phyloP scores from a whole-genome alignment of 2,888 invertebrate species.

The Ophion ellenae region DNA sequence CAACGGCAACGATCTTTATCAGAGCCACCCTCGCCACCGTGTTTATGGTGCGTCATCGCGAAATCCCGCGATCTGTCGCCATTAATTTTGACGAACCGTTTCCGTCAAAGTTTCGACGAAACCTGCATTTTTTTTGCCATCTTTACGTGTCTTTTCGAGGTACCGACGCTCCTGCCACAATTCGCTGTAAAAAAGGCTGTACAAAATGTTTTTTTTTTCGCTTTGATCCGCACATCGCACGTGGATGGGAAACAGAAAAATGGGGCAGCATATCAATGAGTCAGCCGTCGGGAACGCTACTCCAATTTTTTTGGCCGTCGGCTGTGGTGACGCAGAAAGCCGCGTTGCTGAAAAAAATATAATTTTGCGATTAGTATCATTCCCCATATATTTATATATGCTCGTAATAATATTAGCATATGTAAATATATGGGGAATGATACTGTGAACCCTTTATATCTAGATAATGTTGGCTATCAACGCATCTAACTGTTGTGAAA shows the following conservation, averaged over 20 bases:
- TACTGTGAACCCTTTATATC: too few relatives aligned
- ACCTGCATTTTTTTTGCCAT: background rate
- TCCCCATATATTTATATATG: background rate
- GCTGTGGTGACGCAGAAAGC: background rate
- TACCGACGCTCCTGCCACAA: background rate
- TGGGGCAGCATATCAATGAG: constrained; percentile 10
- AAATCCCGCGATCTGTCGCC: constrained; percentile 14
- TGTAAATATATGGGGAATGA: background rate
- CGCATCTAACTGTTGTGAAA: background rate
- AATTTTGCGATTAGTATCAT: background rate
- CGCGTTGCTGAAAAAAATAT: background rate
- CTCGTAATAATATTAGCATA: background rate
- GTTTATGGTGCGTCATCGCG: constrained; percentile 33
- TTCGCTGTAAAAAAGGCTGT: background rate
- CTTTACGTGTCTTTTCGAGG: background rate
- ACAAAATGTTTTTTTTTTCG: background rate
- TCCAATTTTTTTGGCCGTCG: constrained; percentile 7
- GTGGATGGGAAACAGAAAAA: background rate
- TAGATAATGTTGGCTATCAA: background rate
- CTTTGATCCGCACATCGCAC: background rate
- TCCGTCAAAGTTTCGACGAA: constrained; percentile 29
- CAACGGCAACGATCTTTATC: constrained; percentile 55
- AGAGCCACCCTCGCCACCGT: constrained; percentile 19
- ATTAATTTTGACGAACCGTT: constrained; percentile 11
- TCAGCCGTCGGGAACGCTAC: background rate